phyloP scores from a whole-genome alignment of 2,797 vertebrate species.

The Fistularia tabacaria region DNA sequence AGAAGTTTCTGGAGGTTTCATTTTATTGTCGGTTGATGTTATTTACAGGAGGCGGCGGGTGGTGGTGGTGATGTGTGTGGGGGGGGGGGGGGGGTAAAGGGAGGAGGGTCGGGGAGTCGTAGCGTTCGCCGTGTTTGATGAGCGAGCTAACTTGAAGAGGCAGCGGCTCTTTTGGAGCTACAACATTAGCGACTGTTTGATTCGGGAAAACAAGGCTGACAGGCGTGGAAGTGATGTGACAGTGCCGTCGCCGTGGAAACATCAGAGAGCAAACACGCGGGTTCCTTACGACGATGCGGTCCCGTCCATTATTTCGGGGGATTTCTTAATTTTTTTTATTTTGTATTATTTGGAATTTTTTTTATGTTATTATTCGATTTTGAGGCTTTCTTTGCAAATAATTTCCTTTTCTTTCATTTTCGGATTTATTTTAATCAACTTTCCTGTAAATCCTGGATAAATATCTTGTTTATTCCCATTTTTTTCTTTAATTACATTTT shows the following conservation, averaged over 20 bases:
- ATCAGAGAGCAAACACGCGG: too few relatives aligned
- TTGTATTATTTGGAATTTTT: too few relatives aligned
- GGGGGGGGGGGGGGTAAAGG: conserved; percentile 23
- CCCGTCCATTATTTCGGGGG: not conserved
- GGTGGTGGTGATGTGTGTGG: not conserved
- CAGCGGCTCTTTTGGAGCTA: not conserved
- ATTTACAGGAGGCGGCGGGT: conserved; percentile 40
- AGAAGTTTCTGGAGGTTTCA: conserved; percentile 24
- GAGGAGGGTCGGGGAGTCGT: conserved; percentile 19
- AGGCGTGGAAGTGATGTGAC: not conserved
- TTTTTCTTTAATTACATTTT: too few relatives aligned
- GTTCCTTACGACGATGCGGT: not conserved
- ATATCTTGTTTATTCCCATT: too few relatives aligned
- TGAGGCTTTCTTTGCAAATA: too few relatives aligned
- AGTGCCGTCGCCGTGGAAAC: too few relatives aligned
- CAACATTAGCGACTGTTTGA: not conserved
- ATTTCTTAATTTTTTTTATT: too few relatives aligned
- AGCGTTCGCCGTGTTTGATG: conserved; percentile 6
- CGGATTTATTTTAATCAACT: too few relatives aligned
- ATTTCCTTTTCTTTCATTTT: too few relatives aligned
- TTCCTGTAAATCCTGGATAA: too few relatives aligned
- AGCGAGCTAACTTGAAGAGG: not conserved
- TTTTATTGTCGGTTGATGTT: conserved; percentile 48
- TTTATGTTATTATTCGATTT: too few relatives aligned
- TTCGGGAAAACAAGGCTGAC: conserved; percentile 1